Evolutionary conservation across 2,113 vertebrate genomes (phyloP).

Genomic region (Ranitomeya variabilis): DNA sequence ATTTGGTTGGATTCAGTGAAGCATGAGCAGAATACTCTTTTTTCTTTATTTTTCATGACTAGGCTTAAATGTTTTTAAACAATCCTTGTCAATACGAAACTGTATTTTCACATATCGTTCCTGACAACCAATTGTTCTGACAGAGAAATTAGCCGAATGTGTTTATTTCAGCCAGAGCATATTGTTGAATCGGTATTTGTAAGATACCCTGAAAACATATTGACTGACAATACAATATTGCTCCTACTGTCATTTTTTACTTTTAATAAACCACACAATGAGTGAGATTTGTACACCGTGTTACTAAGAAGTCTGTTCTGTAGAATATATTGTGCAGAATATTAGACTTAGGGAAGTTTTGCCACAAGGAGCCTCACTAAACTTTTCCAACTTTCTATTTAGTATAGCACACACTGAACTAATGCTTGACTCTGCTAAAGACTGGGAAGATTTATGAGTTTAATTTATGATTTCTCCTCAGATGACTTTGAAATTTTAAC

Average conservation of each 20-base stretch:
- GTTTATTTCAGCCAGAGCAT: conserved; percentile 33
- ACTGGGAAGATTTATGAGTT: conserved; percentile 57
- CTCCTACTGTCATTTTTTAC: conserved; percentile 22
- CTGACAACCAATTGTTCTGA: conserved; percentile 19
- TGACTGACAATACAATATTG: conserved; percentile 48
- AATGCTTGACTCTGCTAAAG: conserved; percentile 50
- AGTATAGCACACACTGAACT: conserved; percentile 31
- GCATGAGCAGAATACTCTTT: neutral
- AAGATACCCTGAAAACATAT: conserved; percentile 22
- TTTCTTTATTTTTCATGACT: conserved; percentile 27
- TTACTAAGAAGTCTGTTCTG: neutral
- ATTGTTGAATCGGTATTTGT: conserved; percentile 13
- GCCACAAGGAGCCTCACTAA: conserved; percentile 37
- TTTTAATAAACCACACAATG: conserved; percentile 40
- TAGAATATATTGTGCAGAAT: neutral
- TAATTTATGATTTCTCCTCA: conserved; percentile 58
- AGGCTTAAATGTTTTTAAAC: conserved; percentile 18
- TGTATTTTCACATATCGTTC: conserved; percentile 19
- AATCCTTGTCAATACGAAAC: conserved; percentile 44
- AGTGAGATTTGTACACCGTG: conserved; percentile 20
- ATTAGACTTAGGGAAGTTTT: neutral
- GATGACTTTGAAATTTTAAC: conserved; percentile 54
- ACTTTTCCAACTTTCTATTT: conserved; percentile 36
- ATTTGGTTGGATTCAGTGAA: neutral
- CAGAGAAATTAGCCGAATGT: conserved; percentile 45